These are phyloP conservation scores for Polydrusus tereticollis DNA, from an alignment of 2,888 invertebrate genomes.

Conservation along the genomic window DNA sequence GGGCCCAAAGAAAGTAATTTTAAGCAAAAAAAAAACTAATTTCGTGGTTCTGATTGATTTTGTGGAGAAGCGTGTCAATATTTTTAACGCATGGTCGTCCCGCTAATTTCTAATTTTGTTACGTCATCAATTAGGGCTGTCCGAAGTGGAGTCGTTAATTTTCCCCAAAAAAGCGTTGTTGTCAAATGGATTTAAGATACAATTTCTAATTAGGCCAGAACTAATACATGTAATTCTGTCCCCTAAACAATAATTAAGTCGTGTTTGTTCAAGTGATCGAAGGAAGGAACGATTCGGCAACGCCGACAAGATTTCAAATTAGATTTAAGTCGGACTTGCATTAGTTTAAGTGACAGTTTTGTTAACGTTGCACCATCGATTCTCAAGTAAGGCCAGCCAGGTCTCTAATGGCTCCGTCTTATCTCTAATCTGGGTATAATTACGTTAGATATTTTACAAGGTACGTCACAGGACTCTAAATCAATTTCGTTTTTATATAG, in stretches of 20 bases:
- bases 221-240: too few species aligned
- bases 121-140: slow-evolving; percentile 34
- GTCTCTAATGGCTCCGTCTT: not conserved
- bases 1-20: not conserved
- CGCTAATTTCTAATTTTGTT: slow-evolving; percentile 28
- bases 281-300: not conserved
- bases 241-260: too few species aligned
- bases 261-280: too few species aligned
- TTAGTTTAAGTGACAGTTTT: slow-evolving; percentile 14
- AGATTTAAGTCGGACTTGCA: not conserved
- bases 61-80: slow-evolving; percentile 22
- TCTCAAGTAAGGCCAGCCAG: not conserved
- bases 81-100: slow-evolving; percentile 32
- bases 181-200: not conserved
- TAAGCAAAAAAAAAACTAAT: slow-evolving; percentile 25
- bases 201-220: too few species aligned
- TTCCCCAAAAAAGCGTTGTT: not conserved
- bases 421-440: not conserved
- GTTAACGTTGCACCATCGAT: slow-evolving; percentile 15
- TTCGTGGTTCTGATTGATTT: slow-evolving; percentile 31
- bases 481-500: too few species aligned
- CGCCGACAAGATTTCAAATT: not conserved
- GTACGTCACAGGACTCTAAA: not conserved
- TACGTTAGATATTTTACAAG: not conserved
- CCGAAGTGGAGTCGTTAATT: slow-evolving; percentile 7